These are phyloP conservation scores for Catalaphyllia jardinei DNA, from an alignment of 64 coral and sea anemone species.

Conservation along the genomic window DNA sequence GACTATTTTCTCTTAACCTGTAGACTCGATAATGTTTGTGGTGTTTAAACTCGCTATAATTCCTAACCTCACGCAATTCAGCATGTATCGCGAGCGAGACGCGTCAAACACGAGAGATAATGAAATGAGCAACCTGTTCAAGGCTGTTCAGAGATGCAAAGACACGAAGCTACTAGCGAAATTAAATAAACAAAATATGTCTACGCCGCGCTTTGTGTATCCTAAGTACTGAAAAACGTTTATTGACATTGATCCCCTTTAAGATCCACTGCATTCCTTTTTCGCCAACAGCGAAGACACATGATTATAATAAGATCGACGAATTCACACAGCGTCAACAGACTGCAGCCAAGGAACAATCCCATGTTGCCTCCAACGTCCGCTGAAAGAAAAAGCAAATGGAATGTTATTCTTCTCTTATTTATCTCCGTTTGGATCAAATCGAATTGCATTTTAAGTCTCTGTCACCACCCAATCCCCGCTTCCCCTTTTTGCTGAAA, in stretches of 20 bases:
- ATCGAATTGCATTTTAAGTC: no score
- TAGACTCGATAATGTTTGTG: no score
- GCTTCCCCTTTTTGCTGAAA: no score
- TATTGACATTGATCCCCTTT: background rate
- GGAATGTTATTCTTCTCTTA: background rate
- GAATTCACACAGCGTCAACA: slow-evolving; percentile 43
- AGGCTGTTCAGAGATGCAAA: no score
- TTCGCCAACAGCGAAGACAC: slow-evolving; percentile 35
- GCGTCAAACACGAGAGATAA: no score
- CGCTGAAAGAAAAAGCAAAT: background rate
- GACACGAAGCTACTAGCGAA: no score
- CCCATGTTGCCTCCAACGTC: slow-evolving; percentile 44
- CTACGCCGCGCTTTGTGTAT: background rate
- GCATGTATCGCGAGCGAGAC: no score
- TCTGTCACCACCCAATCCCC: no score
- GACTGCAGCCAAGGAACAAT: slow-evolving; percentile 45
- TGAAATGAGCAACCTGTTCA: no score
- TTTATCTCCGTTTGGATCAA: no score
- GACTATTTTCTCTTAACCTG: no score
- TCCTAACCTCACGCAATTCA: background rate
- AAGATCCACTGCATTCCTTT: background rate
- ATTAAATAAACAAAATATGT: no score
- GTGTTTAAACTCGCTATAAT: background rate
- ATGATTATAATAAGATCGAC: slow-evolving; percentile 43
- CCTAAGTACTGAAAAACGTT: background rate